Percentiles rank a stretch among this genome's conserved stretches.
phyloP scores from a whole-genome alignment of 2,113 vertebrate genomes.

The Bos taurus region ARS-UCD2.0 NC_037345.1:45390001-45390500 shows the following conservation, averaged over 20 bases:
- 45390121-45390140: neutral
- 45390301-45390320: neutral
- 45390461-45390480: neutral
- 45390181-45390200: neutral
- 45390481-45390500: neutral
- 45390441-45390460: neutral
- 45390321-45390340: neutral
- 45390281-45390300: neutral
- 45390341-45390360: neutral
- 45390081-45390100: neutral
- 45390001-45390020: neutral
- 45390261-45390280: neutral
- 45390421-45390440: too few relatives aligned
- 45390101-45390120: neutral
- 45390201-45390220: neutral
- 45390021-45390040: neutral
- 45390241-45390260: neutral
- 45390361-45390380: neutral
- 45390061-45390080: neutral
- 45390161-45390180: conserved; percentile 14
- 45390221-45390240: neutral
- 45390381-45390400: neutral
- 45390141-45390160: conserved; percentile 30
- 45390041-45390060: neutral
- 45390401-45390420: neutral